Base-by-base conservation (phyloP, 2,113 vertebrate genomes). In the Heterochromis multidens region DNA sequence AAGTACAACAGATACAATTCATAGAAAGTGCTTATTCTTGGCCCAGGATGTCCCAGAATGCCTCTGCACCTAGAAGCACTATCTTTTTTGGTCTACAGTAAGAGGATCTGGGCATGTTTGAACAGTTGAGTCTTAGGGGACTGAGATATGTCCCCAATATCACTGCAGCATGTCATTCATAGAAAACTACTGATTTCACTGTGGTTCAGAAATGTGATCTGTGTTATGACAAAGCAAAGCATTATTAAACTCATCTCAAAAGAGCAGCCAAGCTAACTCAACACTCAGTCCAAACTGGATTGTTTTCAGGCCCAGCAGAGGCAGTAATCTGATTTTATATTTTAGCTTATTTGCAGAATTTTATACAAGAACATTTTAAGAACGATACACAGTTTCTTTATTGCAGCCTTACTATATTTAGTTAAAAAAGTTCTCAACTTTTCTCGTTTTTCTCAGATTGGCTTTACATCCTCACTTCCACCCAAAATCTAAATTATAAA, bases 131-230 rank as follows among this genome's bases (percentile, higher is more conserved):
- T 59, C 17, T 72, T 58, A 23, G 14, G 57, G 31, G 25, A 81
- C 29, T 59, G 37, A 72, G 85, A 74, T 62, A n/a, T 57, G 60
- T 78, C 83, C 62, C 37, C 16, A 80, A 82, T 80, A 59, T 52
- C 43, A 80, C 6, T 52, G 52, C 12, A 67, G 31, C 7, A 2
- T 79, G 43, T 61, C 25, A 77, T 82, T 84, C 46, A 85, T 9
- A 85, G 46, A 85, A 87, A 78, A 33, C 60, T 72, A 74, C 19
- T 70, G 35, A 77, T 76, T 83, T 83, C 54, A 79, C 23, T 21
- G 17, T 79, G 74, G 27, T 59, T 63, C 17, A 63, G 40, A 76
- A 76, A 80, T 17, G 13, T 16, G 40, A 83, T 80, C 31, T 74
- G 25, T 79, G 46, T 72, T 31, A 31, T 81, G 31, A 81, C 61